Conservation (phyloP, 2,113 vertebrate species). For the Sciurus niger region DNA sequence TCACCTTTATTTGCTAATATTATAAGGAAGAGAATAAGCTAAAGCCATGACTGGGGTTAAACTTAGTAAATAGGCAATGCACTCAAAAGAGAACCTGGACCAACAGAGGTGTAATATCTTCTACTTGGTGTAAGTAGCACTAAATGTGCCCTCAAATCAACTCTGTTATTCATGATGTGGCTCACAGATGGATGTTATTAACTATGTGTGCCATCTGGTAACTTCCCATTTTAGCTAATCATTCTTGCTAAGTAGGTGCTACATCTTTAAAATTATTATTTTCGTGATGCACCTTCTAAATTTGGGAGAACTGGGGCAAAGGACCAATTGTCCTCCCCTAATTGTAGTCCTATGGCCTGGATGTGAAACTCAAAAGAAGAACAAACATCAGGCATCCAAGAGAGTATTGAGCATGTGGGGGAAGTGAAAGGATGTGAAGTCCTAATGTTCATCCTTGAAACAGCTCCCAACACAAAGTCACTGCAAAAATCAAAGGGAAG, state of each 20-base stretch:
- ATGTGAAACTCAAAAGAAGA: slow-evolving; percentile 60
- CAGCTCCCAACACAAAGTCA: background rate
- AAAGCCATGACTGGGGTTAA: background rate
- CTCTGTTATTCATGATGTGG: slow-evolving; percentile 52
- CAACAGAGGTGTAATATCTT: background rate
- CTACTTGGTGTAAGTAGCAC: slow-evolving; percentile 30
- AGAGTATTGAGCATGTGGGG: background rate
- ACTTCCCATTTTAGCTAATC: slow-evolving; percentile 81
- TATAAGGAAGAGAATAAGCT: background rate
- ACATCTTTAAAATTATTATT: slow-evolving; percentile 79
- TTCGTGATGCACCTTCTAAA: slow-evolving; percentile 73
- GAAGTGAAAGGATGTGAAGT: background rate
- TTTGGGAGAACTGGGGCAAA: slow-evolving; percentile 65
- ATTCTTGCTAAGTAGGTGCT: slow-evolving; percentile 81
- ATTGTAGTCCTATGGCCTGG: slow-evolving; percentile 55
- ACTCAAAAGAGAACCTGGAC: background rate
- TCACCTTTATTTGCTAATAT: slow-evolving; percentile 10
- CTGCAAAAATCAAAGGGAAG: background rate
- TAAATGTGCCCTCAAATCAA: slow-evolving; percentile 68
- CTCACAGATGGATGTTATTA: slow-evolving; percentile 80
- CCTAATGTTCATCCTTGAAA: background rate
- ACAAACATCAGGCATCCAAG: slow-evolving; percentile 49
- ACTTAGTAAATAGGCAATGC: background rate
- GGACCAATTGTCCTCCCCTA: slow-evolving; percentile 59
- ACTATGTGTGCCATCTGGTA: slow-evolving; percentile 77